Evolutionary conservation across 2,888 invertebrate genomes (phyloP).

Genomic region (Drosophila sordidapex): DNA sequence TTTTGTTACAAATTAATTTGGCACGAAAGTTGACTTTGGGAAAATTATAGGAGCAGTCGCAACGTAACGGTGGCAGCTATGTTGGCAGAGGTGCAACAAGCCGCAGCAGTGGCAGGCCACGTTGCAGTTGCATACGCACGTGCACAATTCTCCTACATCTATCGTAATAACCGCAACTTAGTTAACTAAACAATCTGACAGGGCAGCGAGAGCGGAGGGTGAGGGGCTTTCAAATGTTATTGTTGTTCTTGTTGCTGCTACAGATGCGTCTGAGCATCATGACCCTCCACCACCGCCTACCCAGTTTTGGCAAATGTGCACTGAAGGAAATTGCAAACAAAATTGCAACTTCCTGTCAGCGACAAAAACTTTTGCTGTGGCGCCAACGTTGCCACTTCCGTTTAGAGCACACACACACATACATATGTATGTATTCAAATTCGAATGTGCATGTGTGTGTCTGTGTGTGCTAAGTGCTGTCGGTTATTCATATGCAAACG

Average conservation of each 20-base stretch:
- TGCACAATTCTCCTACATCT: conserved; percentile 47
- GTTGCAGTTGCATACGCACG: conserved; percentile 38
- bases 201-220: conserved; percentile 31
- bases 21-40: conserved; percentile 62
- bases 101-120: conserved; percentile 9
- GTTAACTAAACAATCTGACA: conserved; percentile 79
- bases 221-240: conserved; percentile 9
- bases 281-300: neutral
- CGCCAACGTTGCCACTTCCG: conserved; percentile 82
- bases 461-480: conserved; percentile 73
- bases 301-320: conserved; percentile 55
- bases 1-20: conserved; percentile 78
- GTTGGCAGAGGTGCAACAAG: conserved; percentile 28
- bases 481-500: conserved; percentile 80
- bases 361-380: conserved; percentile 81
- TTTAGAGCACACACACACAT: conserved; percentile 53
- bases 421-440: neutral
- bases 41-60: conserved; percentile 50
- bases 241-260: conserved; percentile 34
- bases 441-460: conserved; percentile 28
- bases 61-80: neutral
- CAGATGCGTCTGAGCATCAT: conserved; percentile 30
- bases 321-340: conserved; percentile 84
- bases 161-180: conserved; percentile 78
- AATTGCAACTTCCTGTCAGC: conserved; percentile 83